These are phyloP conservation scores for Holacanthus passer DNA, from an alignment of 2,113 vertebrate genomes.

Conservation along the genomic window DNA sequence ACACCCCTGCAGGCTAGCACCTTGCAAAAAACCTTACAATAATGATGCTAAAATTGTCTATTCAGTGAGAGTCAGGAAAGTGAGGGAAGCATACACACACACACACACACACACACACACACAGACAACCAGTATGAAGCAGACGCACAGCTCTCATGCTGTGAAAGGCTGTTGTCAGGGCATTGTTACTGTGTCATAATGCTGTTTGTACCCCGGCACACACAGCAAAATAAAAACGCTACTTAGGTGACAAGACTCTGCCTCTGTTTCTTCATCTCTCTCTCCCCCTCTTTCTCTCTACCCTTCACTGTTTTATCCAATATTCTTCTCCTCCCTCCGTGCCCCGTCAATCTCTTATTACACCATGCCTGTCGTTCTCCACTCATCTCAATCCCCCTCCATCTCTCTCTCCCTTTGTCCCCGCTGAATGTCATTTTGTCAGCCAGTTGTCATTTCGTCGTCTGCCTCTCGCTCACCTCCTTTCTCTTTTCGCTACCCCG, in stretches of 20 bases:
- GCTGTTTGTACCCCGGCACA: constrained; percentile 53
- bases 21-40: neutral
- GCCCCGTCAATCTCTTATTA: constrained; percentile 62
- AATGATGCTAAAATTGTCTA: constrained; percentile 28
- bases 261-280: constrained; percentile 32
- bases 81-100: constrained; percentile 1
- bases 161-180: constrained; percentile 60
- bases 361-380: constrained; percentile 57
- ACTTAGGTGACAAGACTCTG: constrained; percentile 59
- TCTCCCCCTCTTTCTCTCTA: constrained; percentile 18
- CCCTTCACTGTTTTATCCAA: constrained; percentile 47
- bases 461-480: constrained; percentile 27
- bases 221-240: constrained; percentile 53
- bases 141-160: constrained; percentile 49
- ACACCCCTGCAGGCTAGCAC: constrained; percentile 1
- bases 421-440: constrained; percentile 68
- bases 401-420: constrained; percentile 52
- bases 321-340: constrained; percentile 43
- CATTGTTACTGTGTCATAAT: constrained; percentile 53
- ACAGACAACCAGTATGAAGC: constrained; percentile 11
- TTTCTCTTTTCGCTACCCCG: constrained; percentile 30
- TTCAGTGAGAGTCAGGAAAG: constrained; percentile 1
- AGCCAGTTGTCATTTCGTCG: constrained; percentile 61
- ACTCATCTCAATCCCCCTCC: constrained; percentile 46
- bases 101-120: constrained; percentile 23